Percentiles rank a stretch among this genome's conserved stretches.
Conservation (phyloP, 2,113 vertebrate species). For the Nycticebus coucang region DNA sequence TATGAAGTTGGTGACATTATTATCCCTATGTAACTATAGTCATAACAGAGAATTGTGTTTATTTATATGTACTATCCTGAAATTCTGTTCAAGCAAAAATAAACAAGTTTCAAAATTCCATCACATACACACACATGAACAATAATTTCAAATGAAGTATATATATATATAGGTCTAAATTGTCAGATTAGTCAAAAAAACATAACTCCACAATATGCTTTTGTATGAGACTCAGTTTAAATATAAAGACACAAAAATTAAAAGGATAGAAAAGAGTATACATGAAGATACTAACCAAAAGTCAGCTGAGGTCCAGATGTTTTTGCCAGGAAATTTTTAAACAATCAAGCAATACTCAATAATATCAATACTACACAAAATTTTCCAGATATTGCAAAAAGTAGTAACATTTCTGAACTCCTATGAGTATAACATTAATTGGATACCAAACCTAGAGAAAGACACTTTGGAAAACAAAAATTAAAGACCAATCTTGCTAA, state of each 20-base stretch:
- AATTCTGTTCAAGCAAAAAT: not conserved
- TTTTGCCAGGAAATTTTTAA: not conserved
- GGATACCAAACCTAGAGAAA: not conserved
- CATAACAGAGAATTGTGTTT: not conserved
- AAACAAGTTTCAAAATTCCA: conserved; percentile 37
- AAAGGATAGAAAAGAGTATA: not conserved
- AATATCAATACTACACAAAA: not conserved
- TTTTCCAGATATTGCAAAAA: not conserved
- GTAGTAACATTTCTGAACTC: not conserved
- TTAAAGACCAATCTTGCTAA: not conserved
- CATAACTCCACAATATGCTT: not conserved
- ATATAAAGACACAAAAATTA: not conserved
- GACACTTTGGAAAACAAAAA: not conserved
- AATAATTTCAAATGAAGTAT: not conserved
- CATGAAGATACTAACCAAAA: not conserved
- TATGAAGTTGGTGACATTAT: not conserved
- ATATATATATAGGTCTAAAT: not conserved
- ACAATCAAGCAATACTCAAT: not conserved
- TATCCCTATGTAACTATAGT: not conserved
- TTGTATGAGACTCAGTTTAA: not conserved
- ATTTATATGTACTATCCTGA: not conserved
- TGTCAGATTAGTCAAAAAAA: not conserved
- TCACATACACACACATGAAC: not conserved
- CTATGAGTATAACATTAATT: not conserved
- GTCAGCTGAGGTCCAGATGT: not conserved